phyloP scores from a whole-genome alignment of 2,113 vertebrate genomes.

The Aix galericulata region DNA sequence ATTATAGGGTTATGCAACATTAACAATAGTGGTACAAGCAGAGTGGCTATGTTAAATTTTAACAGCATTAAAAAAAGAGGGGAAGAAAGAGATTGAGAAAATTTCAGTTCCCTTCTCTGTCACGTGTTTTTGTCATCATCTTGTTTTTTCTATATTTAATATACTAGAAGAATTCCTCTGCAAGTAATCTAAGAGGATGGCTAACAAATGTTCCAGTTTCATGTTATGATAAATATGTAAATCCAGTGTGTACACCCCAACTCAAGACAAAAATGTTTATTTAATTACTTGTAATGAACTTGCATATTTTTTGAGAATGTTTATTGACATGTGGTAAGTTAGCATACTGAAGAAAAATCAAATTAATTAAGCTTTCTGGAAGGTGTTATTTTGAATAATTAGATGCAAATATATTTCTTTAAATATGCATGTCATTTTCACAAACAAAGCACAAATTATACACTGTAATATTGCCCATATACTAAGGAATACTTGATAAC shows the following conservation, averaged over 20 bases:
- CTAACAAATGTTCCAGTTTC: not conserved
- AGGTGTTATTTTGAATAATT: not conserved
- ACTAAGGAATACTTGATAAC: not conserved
- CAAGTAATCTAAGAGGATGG: not conserved
- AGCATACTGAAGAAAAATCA: not conserved
- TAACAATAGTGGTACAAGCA: not conserved
- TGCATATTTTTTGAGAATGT: not conserved
- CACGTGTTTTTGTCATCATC: not conserved
- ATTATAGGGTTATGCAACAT: slow-evolving; percentile 20
- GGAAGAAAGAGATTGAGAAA: slow-evolving; percentile 48
- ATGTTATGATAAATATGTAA: not conserved
- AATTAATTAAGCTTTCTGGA: not conserved
- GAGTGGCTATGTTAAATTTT: not conserved
- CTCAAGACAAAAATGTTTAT: not conserved
- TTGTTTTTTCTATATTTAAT: slow-evolving; percentile 43
- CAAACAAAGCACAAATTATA: not conserved
- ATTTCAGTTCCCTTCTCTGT: slow-evolving; percentile 53
- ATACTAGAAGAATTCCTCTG: not conserved
- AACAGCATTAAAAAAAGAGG: slow-evolving; percentile 6
- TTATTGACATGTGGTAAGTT: not conserved
- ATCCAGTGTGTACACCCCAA: not conserved
- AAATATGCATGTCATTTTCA: not conserved
- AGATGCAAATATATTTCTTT: not conserved
- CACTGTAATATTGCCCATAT: not conserved
- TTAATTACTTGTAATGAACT: not conserved